A percentile compares a stretch with the other conserved stretches of the same genome.
Evolutionary conservation across 2,888 invertebrate genomes (phyloP).

Genomic region (Lithophane semibrunnea): DNA sequence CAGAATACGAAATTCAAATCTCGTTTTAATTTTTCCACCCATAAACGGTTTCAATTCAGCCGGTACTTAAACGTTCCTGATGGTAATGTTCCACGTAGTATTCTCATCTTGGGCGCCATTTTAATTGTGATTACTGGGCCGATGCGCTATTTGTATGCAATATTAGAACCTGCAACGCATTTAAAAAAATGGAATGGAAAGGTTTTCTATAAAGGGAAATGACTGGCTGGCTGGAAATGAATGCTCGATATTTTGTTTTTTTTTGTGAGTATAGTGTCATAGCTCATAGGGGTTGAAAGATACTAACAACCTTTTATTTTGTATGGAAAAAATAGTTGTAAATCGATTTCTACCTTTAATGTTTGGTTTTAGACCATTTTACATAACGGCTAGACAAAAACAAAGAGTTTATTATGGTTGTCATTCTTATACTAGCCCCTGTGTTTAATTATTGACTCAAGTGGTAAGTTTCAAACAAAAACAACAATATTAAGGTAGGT

Average conservation of each 20-base stretch:
- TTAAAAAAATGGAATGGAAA: conserved; percentile 44
- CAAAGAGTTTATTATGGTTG: not conserved
- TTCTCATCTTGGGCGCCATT: conserved; percentile 70
- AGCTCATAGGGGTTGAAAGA: not conserved
- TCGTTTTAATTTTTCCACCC: conserved; percentile 73
- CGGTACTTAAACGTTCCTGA: conserved; percentile 69
- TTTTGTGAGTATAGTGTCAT: not conserved
- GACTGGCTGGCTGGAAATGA: conserved; percentile 34
- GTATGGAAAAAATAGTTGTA: not conserved
- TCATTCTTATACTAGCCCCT: too few relatives aligned
- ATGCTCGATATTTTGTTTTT: not conserved
- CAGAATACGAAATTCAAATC: conserved; percentile 71
- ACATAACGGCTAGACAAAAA: not conserved
- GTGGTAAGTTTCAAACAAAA: not conserved
- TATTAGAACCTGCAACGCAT: conserved; percentile 60
- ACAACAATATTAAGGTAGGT: conserved; percentile 3
- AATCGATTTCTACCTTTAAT: not conserved
- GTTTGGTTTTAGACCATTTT: not conserved
- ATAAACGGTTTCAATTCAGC: conserved; percentile 76
- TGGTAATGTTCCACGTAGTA: conserved; percentile 71
- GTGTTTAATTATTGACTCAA: conserved; percentile 17
- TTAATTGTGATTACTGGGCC: conserved; percentile 73
- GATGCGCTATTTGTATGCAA: conserved; percentile 75
- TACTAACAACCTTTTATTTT: not conserved
- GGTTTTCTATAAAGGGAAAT: conserved; percentile 51